These are phyloP conservation scores for Melanitta fusca DNA, from an alignment of 2,797 vertebrate genomes.

Conservation along the genomic window DNA sequence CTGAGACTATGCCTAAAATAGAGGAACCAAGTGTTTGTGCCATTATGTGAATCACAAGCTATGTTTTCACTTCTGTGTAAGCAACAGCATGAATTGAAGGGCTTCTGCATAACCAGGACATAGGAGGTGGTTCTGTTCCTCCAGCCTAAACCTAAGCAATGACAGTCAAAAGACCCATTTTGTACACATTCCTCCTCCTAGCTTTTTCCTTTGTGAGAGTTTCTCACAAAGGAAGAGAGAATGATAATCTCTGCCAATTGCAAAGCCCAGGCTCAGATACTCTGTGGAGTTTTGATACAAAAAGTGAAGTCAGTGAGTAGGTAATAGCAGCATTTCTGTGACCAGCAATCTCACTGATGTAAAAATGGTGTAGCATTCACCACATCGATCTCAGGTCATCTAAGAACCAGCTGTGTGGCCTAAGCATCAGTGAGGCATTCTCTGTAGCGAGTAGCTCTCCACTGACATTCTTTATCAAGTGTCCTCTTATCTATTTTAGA, in stretches of 20 bases:
- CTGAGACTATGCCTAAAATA: background rate
- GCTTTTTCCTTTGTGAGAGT: background rate
- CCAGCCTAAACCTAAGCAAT: background rate
- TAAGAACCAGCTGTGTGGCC: background rate
- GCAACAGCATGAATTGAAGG: background rate
- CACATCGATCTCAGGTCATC: background rate
- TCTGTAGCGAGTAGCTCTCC: background rate
- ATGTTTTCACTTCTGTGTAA: background rate
- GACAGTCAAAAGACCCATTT: background rate
- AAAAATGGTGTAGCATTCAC: background rate
- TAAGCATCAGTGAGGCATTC: background rate
- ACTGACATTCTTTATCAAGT: background rate
- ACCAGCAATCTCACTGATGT: background rate
- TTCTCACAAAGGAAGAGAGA: background rate
- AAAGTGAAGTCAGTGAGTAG: background rate
- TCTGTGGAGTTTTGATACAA: background rate
- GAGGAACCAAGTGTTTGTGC: background rate
- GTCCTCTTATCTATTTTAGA: background rate
- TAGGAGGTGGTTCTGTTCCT: background rate
- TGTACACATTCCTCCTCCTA: background rate
- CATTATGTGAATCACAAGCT: background rate
- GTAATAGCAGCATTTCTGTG: background rate
- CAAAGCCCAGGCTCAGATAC: background rate
- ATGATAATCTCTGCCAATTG: background rate
- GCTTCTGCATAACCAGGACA: background rate